These are phyloP conservation scores for Pogonognathellus flavescens DNA, from an alignment of 1,140 invertebrate species.

Conservation along the genomic window DNA sequence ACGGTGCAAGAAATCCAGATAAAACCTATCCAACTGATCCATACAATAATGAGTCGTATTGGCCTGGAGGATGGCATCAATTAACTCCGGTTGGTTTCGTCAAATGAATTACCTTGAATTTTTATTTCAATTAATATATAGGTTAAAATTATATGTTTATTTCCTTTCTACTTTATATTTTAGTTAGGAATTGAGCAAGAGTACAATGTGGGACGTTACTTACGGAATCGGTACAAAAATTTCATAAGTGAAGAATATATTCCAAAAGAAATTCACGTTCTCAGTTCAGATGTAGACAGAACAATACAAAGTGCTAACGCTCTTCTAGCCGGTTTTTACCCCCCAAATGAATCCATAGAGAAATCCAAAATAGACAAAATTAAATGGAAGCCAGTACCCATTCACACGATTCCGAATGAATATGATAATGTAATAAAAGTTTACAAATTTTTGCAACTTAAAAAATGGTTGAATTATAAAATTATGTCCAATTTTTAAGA, in stretches of 20 bases:
- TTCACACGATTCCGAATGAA: slow-evolving; percentile 81
- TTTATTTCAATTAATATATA: too few relatives aligned
- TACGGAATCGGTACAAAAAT: slow-evolving; percentile 79
- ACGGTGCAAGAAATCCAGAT: slow-evolving; percentile 57
- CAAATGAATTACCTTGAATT: too few relatives aligned
- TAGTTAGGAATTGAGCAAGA: slow-evolving; percentile 80
- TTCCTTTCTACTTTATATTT: too few relatives aligned
- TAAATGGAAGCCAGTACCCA: slow-evolving; percentile 92
- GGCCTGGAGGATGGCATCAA: slow-evolving; percentile 58
- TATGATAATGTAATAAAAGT: slow-evolving; percentile 75
- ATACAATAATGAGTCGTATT: slow-evolving; percentile 58
- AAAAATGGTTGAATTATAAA: background rate
- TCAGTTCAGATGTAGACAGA: slow-evolving; percentile 87
- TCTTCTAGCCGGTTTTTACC: slow-evolving; percentile 86
- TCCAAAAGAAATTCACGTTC: slow-evolving; percentile 76
- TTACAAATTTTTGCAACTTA: background rate
- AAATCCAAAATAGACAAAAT: slow-evolving; percentile 76
- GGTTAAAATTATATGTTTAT: too few relatives aligned
- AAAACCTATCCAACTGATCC: slow-evolving; percentile 59
- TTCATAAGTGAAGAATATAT: slow-evolving; percentile 74
- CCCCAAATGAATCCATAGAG: slow-evolving; percentile 67
- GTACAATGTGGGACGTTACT: slow-evolving; percentile 81
- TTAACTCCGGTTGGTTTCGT: slow-evolving; percentile 57
- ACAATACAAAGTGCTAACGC: slow-evolving; percentile 89
- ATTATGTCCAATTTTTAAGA: slow-evolving; percentile 68